A percentile compares a stretch with the other conserved stretches of the same genome.
Conservation (phyloP, 2,888 invertebrate genomes). For the Dioctria rufipes region DNA sequence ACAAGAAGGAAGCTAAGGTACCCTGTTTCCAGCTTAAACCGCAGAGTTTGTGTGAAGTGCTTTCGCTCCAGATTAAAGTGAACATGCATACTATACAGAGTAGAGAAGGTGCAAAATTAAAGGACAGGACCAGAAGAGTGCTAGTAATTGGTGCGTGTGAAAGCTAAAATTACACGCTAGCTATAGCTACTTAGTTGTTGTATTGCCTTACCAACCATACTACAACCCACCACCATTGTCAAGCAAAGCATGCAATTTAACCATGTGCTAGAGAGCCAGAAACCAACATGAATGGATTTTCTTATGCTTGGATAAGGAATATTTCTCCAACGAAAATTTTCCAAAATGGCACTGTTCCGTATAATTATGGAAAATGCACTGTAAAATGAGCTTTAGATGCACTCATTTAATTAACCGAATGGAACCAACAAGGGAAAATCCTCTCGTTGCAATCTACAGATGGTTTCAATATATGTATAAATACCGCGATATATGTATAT, state of each 20-base stretch:
- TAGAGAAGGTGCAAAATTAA: background rate
- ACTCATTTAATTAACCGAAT: conserved; percentile 43
- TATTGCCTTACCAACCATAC: conserved; percentile 25
- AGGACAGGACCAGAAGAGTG: conserved; percentile 12
- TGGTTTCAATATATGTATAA: background rate
- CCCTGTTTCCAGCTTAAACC: background rate
- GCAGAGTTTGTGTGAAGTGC: background rate
- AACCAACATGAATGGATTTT: conserved; percentile 31
- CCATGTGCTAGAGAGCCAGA: conserved; percentile 30
- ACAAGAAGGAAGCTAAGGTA: background rate
- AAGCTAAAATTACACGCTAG: conserved; percentile 33
- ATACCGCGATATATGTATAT: background rate
- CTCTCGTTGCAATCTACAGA: conserved; percentile 23
- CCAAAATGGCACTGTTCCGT: conserved; percentile 35
- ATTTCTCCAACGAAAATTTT: conserved; percentile 35
- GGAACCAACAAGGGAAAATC: conserved; percentile 31
- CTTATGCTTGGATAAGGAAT: conserved; percentile 37
- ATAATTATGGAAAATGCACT: conserved; percentile 45
- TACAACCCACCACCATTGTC: conserved; percentile 4
- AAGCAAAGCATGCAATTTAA: conserved; percentile 32
- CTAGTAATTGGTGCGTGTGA: conserved; percentile 46
- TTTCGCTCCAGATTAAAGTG: conserved; percentile 34
- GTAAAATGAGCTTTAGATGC: conserved; percentile 38
- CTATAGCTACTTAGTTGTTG: conserved; percentile 30
- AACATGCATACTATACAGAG: background rate